Percentiles rank a stretch among this genome's conserved stretches.
phyloP scores from a whole-genome alignment of 2,113 vertebrate species.

The Heloderma charlesbogerti region DNA sequence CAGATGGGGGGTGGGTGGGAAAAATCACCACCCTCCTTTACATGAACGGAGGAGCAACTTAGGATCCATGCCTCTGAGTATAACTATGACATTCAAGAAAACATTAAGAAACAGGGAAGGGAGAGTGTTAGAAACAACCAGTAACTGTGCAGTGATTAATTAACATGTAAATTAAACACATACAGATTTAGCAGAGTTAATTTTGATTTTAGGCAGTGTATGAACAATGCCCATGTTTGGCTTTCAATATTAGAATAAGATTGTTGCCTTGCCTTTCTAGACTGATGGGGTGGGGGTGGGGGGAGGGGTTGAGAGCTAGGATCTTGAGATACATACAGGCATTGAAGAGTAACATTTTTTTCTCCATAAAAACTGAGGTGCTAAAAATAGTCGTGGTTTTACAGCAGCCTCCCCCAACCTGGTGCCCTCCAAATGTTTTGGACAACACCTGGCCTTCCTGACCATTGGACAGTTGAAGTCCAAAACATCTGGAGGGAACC shows the following conservation, averaged over 20 bases:
- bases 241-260: not conserved
- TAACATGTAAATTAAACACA: not conserved
- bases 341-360: not conserved
- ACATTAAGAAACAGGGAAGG: not conserved
- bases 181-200: not conserved
- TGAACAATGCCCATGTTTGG: not conserved
- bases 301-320: not conserved
- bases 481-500: no score
- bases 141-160: no score
- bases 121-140: not conserved
- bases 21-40: not conserved
- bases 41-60: not conserved
- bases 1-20: not conserved
- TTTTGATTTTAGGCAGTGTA: not conserved
- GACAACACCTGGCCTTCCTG: no score
- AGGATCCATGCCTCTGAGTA: not conserved
- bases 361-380: not conserved
- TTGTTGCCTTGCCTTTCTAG: not conserved
- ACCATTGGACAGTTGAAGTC: no score
- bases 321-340: not conserved
- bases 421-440: not conserved
- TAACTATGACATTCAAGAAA: not conserved
- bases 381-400: not conserved
- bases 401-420: not conserved
- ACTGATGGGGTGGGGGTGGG: no score